These are phyloP conservation scores for Festucalex cinctus DNA, from an alignment of 2,113 vertebrate genomes.

Conservation along the genomic window DNA sequence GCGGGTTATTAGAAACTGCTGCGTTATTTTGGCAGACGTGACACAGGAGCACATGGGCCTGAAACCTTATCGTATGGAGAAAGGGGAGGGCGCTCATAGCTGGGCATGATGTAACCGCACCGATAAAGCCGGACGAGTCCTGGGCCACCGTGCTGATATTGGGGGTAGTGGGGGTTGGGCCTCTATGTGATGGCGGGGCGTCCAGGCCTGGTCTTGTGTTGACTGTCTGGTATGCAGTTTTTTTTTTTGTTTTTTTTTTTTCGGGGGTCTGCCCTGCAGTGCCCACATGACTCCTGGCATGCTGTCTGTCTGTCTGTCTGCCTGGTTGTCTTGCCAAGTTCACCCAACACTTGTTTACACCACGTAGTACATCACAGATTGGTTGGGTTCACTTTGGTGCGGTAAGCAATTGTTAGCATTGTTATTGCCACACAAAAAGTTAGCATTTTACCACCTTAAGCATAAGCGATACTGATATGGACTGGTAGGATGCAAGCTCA, in stretches of 20 bases:
- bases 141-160: not conserved
- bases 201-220: conserved; percentile 32
- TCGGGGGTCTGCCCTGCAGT: conserved; percentile 50
- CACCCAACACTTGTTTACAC: not conserved
- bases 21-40: conserved; percentile 72
- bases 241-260: conserved; percentile 43
- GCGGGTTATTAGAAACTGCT: conserved; percentile 61
- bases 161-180: not conserved
- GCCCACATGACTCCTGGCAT: conserved; percentile 61
- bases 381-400: not conserved
- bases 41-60: conserved; percentile 65
- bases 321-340: conserved; percentile 44
- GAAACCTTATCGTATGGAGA: conserved; percentile 67
- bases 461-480: not conserved
- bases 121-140: conserved; percentile 55
- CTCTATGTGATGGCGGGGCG: not conserved
- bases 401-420: not conserved
- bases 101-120: conserved; percentile 70
- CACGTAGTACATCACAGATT: not conserved
- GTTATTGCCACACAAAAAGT: not conserved
- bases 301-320: conserved; percentile 54
- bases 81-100: conserved; percentile 43
- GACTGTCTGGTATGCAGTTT: conserved; percentile 52
- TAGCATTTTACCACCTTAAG: not conserved
- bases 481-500: not conserved